phyloP scores from a whole-genome alignment of 2,113 vertebrate species.

The Prolemur simus region DNA sequence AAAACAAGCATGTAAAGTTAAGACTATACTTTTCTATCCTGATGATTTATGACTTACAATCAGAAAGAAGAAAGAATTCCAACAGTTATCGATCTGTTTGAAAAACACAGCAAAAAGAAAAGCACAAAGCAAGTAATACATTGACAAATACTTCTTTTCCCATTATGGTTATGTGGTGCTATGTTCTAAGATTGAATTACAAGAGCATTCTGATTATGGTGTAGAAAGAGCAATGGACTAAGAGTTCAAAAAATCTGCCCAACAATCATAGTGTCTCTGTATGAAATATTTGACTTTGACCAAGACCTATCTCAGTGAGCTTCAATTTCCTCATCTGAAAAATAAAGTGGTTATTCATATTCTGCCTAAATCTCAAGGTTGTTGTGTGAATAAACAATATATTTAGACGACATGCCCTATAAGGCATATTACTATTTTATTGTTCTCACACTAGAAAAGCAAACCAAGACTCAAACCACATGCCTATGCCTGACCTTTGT shows the following conservation, averaged over 20 bases:
- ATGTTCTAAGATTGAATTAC: background rate
- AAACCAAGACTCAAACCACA: background rate
- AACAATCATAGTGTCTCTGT: background rate
- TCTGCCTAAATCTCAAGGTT: background rate
- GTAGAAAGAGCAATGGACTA: background rate
- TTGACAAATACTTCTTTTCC: background rate
- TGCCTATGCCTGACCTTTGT: background rate
- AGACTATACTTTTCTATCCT: background rate
- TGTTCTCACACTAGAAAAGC: background rate
- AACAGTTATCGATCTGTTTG: background rate
- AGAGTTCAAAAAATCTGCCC: background rate
- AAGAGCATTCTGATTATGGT: background rate
- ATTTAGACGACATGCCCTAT: background rate
- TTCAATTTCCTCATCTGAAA: conserved; percentile 11
- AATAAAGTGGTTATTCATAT: background rate
- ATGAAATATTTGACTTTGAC: background rate
- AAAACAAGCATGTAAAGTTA: conserved; percentile 46
- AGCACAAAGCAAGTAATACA: background rate
- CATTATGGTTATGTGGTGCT: background rate
- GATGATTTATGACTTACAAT: background rate
- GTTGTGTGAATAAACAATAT: background rate
- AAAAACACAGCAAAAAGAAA: background rate
- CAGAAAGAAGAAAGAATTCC: background rate
- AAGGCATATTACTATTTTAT: background rate
- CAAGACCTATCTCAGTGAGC: background rate